Base-by-base conservation (phyloP, 2,888 invertebrate species). In the Nebria brevicollis region DNA sequence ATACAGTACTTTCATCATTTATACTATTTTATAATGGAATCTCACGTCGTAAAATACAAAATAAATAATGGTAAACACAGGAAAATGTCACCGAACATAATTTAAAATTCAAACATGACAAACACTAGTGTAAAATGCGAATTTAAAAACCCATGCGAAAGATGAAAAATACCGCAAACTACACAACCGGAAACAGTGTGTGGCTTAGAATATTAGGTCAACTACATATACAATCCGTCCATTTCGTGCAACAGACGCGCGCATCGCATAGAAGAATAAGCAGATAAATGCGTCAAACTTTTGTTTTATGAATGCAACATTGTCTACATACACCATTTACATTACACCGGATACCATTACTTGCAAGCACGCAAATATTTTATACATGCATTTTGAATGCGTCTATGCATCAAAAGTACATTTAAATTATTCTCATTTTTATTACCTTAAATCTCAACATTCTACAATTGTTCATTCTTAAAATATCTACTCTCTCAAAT, bases 151-250 rank as follows among this genome's bases (percentile, higher is more conserved):
- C 10, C 54, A 54, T 54, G 6, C 54, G 8, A 80, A 80, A 75
- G 75, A 80, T 70, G 70, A 75, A 72, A 73, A 77, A 72, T 64
- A 20, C 34, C 72, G 64, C 20, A 20, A 41, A 73, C 73, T 78
- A 70, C 70, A 80, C 75, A 80, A 80, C 64, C 43, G 80, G 79
- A 75, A 80, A 80, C 80, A 80, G 66, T 74, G 75, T 80, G 75
- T 70, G 80, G 75, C 75, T 80, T 15, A 41, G 70, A 74, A 66
- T 79, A 73, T 74, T 68, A 79, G 80, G 80, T 80, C 80, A 80
- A 80, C 80, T 72, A 80, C 42, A 75, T 70, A 70, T 68, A 68
- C 20, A 20, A 20, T 11, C 66, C 66, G 66, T 25, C 54, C 54
- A 8, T 54, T 54, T 54, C 13, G 54, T 54, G 54, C 34, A 34